These are phyloP conservation scores for Pterocles burchelli DNA, from an alignment of 2,113 vertebrate species.

Conservation along the genomic window DNA sequence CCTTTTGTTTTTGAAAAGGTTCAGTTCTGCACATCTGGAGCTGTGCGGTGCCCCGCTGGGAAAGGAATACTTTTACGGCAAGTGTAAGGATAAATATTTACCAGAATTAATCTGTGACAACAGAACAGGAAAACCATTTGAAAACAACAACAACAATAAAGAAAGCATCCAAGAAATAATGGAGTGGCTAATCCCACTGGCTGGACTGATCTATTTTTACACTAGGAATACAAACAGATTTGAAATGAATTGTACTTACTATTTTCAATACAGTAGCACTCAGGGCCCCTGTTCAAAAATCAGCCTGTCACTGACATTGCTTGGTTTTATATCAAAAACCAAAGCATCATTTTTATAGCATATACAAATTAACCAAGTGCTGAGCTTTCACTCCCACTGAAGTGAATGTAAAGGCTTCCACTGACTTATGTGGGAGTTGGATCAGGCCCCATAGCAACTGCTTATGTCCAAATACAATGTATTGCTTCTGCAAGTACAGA, in stretches of 20 bases:
- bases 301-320: neutral
- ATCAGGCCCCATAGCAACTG: neutral
- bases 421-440: neutral
- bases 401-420: neutral
- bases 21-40: constrained; percentile 33
- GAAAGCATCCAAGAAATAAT: neutral
- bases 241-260: neutral
- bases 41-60: neutral
- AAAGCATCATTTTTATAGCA: neutral
- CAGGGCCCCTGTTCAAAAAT: neutral
- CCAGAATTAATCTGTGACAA: constrained; percentile 54
- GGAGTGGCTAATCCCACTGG: neutral
- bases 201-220: constrained; percentile 44
- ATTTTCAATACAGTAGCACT: neutral
- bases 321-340: neutral
- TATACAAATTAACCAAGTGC: neutral
- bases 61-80: neutral
- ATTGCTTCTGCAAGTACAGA: neutral
- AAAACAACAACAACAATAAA: constrained; percentile 51
- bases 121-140: constrained; percentile 56
- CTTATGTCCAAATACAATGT: neutral
- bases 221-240: constrained; percentile 33
- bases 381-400: neutral
- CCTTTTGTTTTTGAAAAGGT: neutral
- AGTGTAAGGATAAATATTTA: constrained; percentile 62